Percentiles rank a stretch among this genome's conserved stretches.
phyloP scores from a whole-genome alignment of 2,888 invertebrate genomes.

The Hirtodrosophila cameraria region DNA sequence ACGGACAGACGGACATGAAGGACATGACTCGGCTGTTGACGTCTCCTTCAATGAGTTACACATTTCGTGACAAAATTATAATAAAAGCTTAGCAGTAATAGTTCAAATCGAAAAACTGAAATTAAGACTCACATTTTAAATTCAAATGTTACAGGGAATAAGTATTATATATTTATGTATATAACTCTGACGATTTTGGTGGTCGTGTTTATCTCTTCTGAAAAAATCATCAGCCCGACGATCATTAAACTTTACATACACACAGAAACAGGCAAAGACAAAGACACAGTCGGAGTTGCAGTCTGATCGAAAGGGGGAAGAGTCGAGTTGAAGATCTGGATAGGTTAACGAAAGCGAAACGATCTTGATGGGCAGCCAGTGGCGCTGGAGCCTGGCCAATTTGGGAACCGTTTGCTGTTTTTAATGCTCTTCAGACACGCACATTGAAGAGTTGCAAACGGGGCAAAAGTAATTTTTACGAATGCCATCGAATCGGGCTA shows the following conservation, averaged over 20 bases:
- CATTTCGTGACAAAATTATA: too few relatives aligned
- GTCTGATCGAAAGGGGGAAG: neutral
- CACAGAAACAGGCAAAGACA: conserved; percentile 3
- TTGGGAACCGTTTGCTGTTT: conserved; percentile 57
- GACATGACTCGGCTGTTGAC: too few relatives aligned
- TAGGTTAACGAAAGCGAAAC: conserved; percentile 58
- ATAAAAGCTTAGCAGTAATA: too few relatives aligned
- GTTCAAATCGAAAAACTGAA: too few relatives aligned
- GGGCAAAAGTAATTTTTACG: conserved; percentile 29
- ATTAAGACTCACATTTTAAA: too few relatives aligned
- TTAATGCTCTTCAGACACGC: conserved; percentile 71
- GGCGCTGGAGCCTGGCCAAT: conserved; percentile 59
- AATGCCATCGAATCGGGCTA: conserved; percentile 42
- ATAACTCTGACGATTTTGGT: conserved; percentile 58
- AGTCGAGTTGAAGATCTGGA: conserved; percentile 4
- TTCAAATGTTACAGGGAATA: conserved; percentile 14
- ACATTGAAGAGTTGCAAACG: conserved; percentile 11
- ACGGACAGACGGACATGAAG: too few relatives aligned
- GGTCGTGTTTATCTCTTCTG: conserved; percentile 71
- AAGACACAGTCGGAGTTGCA: conserved; percentile 2
- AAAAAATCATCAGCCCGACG: conserved; percentile 65
- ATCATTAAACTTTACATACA: conserved; percentile 61
- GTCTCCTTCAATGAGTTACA: too few relatives aligned
- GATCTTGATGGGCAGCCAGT: conserved; percentile 56
- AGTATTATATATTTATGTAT: conserved; percentile 23